Conservation (phyloP, 2,888 invertebrate species). For the Parnassius glacialis region DNA sequence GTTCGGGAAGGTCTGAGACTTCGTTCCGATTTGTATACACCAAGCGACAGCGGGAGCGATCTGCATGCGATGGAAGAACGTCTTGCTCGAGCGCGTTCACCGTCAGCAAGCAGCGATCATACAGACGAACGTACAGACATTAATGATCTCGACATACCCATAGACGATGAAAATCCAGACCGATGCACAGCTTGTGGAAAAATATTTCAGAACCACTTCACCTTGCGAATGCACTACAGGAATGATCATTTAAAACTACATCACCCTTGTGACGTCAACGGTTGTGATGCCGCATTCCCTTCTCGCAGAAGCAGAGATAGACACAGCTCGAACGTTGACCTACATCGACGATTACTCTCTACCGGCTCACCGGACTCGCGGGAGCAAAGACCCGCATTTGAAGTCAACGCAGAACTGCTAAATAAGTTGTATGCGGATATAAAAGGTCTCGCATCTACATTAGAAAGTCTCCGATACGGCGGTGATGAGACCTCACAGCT, state of each 20-base stretch:
- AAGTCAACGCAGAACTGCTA: constrained; percentile 90
- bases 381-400: constrained; percentile 76
- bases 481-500: constrained; percentile 68
- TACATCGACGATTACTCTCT: constrained; percentile 75
- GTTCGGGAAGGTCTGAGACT: constrained; percentile 72
- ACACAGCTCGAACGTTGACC: constrained; percentile 81
- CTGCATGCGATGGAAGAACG: constrained; percentile 75
- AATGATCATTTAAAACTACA: constrained; percentile 94
- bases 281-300: constrained; percentile 95
- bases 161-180: constrained; percentile 93
- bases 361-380: constrained; percentile 74
- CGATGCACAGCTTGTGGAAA: constrained; percentile 93
- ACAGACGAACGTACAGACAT: constrained; percentile 67
- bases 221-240: constrained; percentile 94
- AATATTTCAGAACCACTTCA: constrained; percentile 94
- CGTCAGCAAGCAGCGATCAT: constrained; percentile 69
- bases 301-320: constrained; percentile 86
- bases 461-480: constrained; percentile 83
- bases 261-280: constrained; percentile 94
- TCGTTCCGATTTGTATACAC: constrained; percentile 74
- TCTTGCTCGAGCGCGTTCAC: constrained; percentile 75
- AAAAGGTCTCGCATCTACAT: constrained; percentile 80
- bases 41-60: constrained; percentile 75
- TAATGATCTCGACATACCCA: constrained; percentile 87
- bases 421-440: constrained; percentile 91